A percentile compares a stretch with the other conserved stretches of the same genome.
Conservation (phyloP, 64 coral and sea anemone species). For the Trachythela sp. region DNA sequence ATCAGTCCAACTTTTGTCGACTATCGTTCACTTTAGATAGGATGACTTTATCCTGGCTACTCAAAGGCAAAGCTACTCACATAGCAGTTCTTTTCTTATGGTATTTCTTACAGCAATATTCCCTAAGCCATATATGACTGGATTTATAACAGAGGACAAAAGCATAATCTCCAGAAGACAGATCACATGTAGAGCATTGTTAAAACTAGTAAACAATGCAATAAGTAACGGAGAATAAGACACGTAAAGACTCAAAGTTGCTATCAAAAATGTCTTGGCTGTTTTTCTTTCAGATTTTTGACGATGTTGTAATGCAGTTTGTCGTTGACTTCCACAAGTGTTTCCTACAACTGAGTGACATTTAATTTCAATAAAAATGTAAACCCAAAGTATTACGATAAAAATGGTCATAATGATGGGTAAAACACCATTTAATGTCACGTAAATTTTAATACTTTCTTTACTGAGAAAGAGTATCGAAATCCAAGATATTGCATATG, state of each 20-base stretch:
- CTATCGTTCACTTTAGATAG: no score
- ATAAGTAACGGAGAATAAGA: no score
- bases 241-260: neutral
- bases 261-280: neutral
- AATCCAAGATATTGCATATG: neutral
- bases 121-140: no score
- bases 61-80: no score
- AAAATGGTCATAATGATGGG: neutral
- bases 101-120: no score
- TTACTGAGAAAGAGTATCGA: neutral
- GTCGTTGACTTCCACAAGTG: neutral
- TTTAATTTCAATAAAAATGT: neutral
- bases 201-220: no score
- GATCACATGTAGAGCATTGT: no score
- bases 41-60: no score
- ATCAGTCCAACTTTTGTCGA: no score
- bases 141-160: no score
- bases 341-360: neutral
- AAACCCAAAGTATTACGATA: neutral
- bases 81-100: no score
- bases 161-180: no score
- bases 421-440: neutral
- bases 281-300: neutral
- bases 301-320: neutral
- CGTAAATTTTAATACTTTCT: neutral